Evolutionary conservation across 2,888 invertebrate species (phyloP), one percentile per base, ranked within the genome.

Genomic region (Acheta domesticus): DNA sequence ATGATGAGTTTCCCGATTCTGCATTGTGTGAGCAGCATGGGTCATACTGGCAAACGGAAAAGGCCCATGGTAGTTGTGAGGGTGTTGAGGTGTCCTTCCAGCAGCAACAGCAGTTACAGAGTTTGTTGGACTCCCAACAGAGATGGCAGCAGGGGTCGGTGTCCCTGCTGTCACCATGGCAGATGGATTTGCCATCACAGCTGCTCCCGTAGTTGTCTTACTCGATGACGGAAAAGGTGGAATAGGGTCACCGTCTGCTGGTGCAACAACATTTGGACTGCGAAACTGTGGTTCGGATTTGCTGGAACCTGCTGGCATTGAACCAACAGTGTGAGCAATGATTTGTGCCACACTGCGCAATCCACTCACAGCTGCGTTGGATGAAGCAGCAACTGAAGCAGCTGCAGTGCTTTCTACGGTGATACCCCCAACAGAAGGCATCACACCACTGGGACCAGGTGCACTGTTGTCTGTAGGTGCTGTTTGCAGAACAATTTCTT

Each of bases 31-130:
- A 82, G 94, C 89, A 78, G 90, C 94, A 85, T 94, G 94, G 77
- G 95, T 95, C 96, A 96, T 96, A 87, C 96, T 96, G 85, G 95
- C 94, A 86, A 96, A 96, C 75, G 96, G 96, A 88, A 93, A 96
- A 86, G 91, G 89, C 86, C 93, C 88, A 82, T 84, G 84, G 79
- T 82, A 80, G 83, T 88, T 86, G 88, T 85, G 74, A 88, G 89
- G 81, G 62, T 19, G 62, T n/a, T 62, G 62, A 62, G 62, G 62
- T 14, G 62, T 62, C n/a, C 62, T 62, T 19, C 62, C n/a, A 19
- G 62, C 62, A 87, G 91, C 87, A 87, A 90, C n/a, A 5, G 62
- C 62, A 87, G 91, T 87, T 87, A 90, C 86, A 84, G 89, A 80
- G 83, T 83, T 49, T 83, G 78, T 36, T 80, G 78, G 50, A 62